Conservation (phyloP, 1,140 invertebrate species). For the Halyomorpha halys region DNA sequence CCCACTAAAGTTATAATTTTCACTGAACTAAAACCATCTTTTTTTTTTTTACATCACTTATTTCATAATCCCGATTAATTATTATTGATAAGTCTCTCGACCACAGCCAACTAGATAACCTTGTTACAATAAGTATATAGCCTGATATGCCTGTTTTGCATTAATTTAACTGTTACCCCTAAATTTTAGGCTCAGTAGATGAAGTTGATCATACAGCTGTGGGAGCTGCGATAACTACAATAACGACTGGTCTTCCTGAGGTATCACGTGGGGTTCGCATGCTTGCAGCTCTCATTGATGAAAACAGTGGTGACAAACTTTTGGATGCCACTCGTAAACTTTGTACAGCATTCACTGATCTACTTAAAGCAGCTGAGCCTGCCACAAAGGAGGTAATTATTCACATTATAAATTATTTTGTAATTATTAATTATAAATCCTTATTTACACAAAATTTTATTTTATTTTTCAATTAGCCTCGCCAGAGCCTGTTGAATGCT, state of each 20-base stretch:
- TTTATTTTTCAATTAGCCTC: slow-evolving; percentile 46
- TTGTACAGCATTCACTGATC: slow-evolving; percentile 87
- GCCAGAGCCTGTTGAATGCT: slow-evolving; percentile 85
- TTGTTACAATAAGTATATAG: too few relatives aligned
- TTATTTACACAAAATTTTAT: too few relatives aligned
- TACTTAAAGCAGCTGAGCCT: slow-evolving; percentile 88
- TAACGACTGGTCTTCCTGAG: slow-evolving; percentile 90
- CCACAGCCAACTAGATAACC: too few relatives aligned
- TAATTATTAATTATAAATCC: too few relatives aligned
- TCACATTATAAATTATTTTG: too few relatives aligned
- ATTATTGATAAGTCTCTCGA: too few relatives aligned
- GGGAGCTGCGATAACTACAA: slow-evolving; percentile 92
- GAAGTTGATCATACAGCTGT: slow-evolving; percentile 90
- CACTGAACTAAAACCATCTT: too few relatives aligned
- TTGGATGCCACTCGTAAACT: slow-evolving; percentile 85
- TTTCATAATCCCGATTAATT: too few relatives aligned
- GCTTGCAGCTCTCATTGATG: slow-evolving; percentile 89
- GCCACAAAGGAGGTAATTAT: slow-evolving; percentile 69
- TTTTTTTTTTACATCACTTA: too few relatives aligned
- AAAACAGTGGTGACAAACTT: slow-evolving; percentile 70
- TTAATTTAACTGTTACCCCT: too few relatives aligned
- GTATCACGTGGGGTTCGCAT: slow-evolving; percentile 90
- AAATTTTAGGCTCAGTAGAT: slow-evolving; percentile 48
- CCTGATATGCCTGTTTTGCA: too few relatives aligned
- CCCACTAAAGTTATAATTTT: too few relatives aligned